phyloP scores from a whole-genome alignment of 2,888 invertebrate species.

The Fabriciana adippe region DNA sequence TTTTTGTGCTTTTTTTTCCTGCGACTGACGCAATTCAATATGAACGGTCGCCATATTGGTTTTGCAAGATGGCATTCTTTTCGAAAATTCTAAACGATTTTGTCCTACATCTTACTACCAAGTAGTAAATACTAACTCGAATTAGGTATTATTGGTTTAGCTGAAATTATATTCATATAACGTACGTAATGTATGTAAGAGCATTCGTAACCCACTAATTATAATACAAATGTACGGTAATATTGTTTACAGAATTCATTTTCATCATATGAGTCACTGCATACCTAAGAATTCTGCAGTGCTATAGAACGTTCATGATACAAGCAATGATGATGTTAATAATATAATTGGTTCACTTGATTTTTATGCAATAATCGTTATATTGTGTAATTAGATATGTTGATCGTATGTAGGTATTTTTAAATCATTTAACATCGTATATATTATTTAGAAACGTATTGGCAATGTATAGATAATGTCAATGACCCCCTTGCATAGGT shows the following conservation, averaged over 20 bases:
- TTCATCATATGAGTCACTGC: neutral
- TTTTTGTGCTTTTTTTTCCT: slow-evolving; percentile 19
- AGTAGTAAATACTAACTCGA: no score
- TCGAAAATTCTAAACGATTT: neutral
- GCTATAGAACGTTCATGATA: no score
- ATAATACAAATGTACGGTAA: no score
- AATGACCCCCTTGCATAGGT: slow-evolving; percentile 19
- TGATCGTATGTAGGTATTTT: neutral
- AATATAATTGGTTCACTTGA: no score
- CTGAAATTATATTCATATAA: neutral
- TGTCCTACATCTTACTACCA: neutral
- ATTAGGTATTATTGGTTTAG: neutral
- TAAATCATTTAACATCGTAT: neutral
- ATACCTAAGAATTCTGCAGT: neutral
- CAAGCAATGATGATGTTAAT: no score
- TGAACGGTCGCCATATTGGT: slow-evolving; percentile 16
- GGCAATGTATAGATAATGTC: slow-evolving; percentile 7
- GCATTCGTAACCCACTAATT: no score
- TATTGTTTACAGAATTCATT: neutral
- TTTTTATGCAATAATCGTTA: no score
- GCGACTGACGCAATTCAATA: slow-evolving; percentile 13
- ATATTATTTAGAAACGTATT: neutral
- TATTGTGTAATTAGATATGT: neutral
- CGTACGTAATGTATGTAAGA: no score
- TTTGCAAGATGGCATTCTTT: neutral